These are phyloP conservation scores for Daktulosphaira vitifoliae DNA, from an alignment of 1,140 invertebrate genomes.

Conservation along the genomic window DNA sequence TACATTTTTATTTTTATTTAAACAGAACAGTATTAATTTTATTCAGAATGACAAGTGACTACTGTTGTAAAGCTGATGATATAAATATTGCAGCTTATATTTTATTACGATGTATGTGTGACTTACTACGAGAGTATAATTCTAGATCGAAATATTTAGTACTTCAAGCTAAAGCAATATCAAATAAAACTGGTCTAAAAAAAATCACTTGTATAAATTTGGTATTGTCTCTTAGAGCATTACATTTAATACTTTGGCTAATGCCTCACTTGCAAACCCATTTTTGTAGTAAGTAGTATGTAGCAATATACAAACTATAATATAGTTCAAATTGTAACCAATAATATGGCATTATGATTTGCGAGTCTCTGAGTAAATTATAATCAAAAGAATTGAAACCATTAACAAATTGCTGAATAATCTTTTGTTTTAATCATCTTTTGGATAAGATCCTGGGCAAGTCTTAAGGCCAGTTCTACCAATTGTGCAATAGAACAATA, in stretches of 20 bases:
- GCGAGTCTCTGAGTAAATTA: too few species aligned
- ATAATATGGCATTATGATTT: too few species aligned
- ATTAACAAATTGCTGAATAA: too few species aligned
- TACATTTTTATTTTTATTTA: slow-evolving; percentile 11
- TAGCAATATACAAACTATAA: not conserved
- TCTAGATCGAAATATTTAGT: slow-evolving; percentile 88
- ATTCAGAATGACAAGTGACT: slow-evolving; percentile 54
- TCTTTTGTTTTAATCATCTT: too few species aligned
- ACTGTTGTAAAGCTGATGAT: slow-evolving; percentile 51
- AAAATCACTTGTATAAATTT: slow-evolving; percentile 93
- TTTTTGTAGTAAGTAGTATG: slow-evolving; percentile 49
- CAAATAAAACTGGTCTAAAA: slow-evolving; percentile 83
- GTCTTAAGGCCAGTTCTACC: too few species aligned
- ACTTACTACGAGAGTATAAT: slow-evolving; percentile 84
- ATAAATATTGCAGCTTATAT: slow-evolving; percentile 44
- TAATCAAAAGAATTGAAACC: too few species aligned
- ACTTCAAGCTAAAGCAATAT: slow-evolving; percentile 85
- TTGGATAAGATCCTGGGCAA: too few species aligned
- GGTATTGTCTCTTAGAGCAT: slow-evolving; percentile 78
- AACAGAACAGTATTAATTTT: slow-evolving; percentile 53
- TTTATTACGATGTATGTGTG: slow-evolving; percentile 61
- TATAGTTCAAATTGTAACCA: too few species aligned
- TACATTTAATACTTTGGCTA: slow-evolving; percentile 70
- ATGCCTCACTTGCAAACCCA: slow-evolving; percentile 60
- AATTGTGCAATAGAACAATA: too few species aligned